Evolutionary conservation across 2,888 invertebrate species (phyloP).

Genomic region (Orthosia gracilis): DNA sequence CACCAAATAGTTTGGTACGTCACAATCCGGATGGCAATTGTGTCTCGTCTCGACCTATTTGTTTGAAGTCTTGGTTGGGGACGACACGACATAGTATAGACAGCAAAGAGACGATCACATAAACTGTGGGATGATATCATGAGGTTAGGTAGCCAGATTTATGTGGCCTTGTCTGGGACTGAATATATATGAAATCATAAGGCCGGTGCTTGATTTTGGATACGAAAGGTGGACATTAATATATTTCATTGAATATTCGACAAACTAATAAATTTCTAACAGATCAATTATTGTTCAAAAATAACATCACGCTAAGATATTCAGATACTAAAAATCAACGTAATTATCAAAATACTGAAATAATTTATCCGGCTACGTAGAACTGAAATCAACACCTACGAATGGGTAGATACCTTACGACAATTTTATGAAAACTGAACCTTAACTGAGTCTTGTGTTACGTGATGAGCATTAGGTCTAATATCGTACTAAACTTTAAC

Average conservation of each 20-base stretch:
- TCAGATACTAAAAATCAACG: too few species aligned
- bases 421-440: background rate
- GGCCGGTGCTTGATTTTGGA: background rate
- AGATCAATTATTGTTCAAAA: too few species aligned
- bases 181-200: too few species aligned
- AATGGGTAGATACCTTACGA: background rate
- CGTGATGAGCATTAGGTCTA: background rate
- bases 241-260: too few species aligned
- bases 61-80: constrained; percentile 15
- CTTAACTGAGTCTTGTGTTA: background rate
- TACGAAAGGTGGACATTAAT: background rate
- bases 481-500: background rate
- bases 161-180: background rate
- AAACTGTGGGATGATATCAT: constrained; percentile 46
- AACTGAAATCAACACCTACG: background rate
- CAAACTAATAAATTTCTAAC: too few species aligned
- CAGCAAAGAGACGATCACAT: constrained; percentile 49
- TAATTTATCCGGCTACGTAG: background rate
- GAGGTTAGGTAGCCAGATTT: constrained; percentile 31
- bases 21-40: constrained; percentile 48
- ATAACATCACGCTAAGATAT: too few species aligned
- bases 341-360: background rate
- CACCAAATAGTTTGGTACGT: constrained; percentile 52
- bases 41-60: constrained; percentile 49
- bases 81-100: constrained; percentile 53